Evolutionary conservation across 2,113 vertebrate genomes (phyloP), one percentile per base, ranked within the genome.

Genomic region (Pachypanchax playfairii): DNA sequence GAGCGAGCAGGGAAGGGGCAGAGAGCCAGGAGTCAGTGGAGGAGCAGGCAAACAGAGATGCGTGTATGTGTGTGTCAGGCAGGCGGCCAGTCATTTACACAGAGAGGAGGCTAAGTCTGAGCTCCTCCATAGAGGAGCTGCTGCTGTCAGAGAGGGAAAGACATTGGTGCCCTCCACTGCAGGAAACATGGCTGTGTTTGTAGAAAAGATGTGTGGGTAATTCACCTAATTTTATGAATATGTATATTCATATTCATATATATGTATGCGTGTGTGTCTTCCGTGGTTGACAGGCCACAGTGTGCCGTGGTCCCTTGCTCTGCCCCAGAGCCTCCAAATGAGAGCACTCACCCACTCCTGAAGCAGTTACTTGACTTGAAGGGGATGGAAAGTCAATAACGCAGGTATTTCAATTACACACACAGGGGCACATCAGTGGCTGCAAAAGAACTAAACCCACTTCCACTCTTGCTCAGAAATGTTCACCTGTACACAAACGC

Each of bases 381-480:
- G 60, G 56, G 41, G 38, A 74, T 66, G 60, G 79, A 66, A 65
- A 89, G 83, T 89, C 87, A 83, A 86, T 89, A 87, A 79, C 67
- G 73, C 83, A 79, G 75, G 83, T 83, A 87, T 86, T 87, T 86
- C 87, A 84, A 87, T 89, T 86, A 89, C 87, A 86, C 85, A 87
- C 77, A 85, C 79, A 85, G 85, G 63, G 77, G 61, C 80, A 83
- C 85, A 85, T 77, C 87, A 87, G 66, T 65, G 77, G 58, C 55
- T 81, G 73, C 73, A 65, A 75, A 81, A 82, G 74, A 80, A 85
- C 81, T 43, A 81, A 65, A 81, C 70, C 67, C 55, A 43, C 79
- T 83, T 79, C 59, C 58, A 76, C 58, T 77, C 75, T 63, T 38
- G 17, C 69, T 59, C 38, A 48, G 33, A 26, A 79, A 81, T 12